A percentile compares a stretch with the other conserved stretches of the same genome.
These are phyloP conservation scores for Drosophila quadrilineata DNA, from an alignment of 1,140 invertebrate genomes.

Conservation along the genomic window DNA sequence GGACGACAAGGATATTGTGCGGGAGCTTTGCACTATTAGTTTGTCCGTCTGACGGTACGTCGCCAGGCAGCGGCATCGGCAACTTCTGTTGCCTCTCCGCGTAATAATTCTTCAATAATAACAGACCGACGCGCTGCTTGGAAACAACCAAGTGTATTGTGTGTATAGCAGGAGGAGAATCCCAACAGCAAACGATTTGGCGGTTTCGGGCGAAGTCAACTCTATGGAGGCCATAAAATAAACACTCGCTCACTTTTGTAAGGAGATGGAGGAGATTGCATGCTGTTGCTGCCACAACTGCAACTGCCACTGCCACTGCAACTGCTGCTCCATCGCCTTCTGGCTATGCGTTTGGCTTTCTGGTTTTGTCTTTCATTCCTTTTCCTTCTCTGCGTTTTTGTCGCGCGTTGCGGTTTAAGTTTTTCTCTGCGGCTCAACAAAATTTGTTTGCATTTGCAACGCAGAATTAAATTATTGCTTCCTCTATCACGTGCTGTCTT, in stretches of 20 bases:
- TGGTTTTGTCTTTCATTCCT: no score
- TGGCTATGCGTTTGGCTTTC: slow-evolving; percentile 30
- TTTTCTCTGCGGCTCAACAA: slow-evolving; percentile 68
- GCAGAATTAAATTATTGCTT: slow-evolving; percentile 78
- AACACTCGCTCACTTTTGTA: slow-evolving; percentile 71
- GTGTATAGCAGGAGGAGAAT: background rate
- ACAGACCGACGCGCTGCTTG: slow-evolving; percentile 24
- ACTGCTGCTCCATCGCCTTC: background rate
- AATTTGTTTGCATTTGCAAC: slow-evolving; percentile 78
- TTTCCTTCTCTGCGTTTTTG: slow-evolving; percentile 43
- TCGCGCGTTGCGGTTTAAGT: slow-evolving; percentile 65
- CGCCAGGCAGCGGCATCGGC: slow-evolving; percentile 53
- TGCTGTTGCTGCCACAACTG: slow-evolving; percentile 13
- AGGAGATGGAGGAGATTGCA: slow-evolving; percentile 31
- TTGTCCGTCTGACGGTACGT: slow-evolving; percentile 21
- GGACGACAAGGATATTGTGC: slow-evolving; percentile 43
- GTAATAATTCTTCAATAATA: slow-evolving; percentile 77
- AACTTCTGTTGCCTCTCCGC: slow-evolving; percentile 55
- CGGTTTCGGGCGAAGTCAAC: slow-evolving; percentile 53
- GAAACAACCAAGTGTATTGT: no score
- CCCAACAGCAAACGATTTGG: slow-evolving; percentile 56
- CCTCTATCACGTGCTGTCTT: slow-evolving; percentile 31
- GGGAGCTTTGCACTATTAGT: slow-evolving; percentile 55
- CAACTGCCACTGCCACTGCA: background rate
- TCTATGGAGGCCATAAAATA: slow-evolving; percentile 73